These are phyloP conservation scores for Cossypha dichroa DNA, from an alignment of 2,797 vertebrate species.

Conservation along the genomic window DNA sequence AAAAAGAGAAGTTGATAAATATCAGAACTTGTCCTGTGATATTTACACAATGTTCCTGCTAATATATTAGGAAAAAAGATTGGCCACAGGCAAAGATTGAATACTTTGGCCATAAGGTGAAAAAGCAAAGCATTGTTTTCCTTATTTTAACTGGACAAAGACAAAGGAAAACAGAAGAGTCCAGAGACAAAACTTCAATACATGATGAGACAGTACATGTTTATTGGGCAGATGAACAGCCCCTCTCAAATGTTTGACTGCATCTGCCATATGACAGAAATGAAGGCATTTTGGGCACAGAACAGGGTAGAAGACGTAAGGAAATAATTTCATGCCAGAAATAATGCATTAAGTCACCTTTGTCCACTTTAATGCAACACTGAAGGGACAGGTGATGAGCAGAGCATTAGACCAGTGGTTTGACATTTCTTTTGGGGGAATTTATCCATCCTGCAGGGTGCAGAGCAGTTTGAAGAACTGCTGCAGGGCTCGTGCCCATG, in stretches of 20 bases:
- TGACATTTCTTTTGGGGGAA: not conserved
- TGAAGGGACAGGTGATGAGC: not conserved
- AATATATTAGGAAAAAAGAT: not conserved
- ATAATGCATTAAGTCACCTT: not conserved
- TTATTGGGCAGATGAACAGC: not conserved
- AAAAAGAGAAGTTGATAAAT: not conserved
- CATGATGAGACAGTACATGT: not conserved
- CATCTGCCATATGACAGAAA: not conserved
- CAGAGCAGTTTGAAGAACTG: not conserved
- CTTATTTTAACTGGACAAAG: not conserved
- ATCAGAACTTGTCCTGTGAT: not conserved
- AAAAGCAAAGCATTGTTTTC: not conserved
- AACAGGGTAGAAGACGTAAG: not conserved
- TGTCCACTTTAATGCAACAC: not conserved
- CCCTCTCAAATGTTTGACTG: not conserved
- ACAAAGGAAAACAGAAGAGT: not conserved
- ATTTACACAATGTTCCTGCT: not conserved
- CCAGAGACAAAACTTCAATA: not conserved
- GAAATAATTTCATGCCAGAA: not conserved
- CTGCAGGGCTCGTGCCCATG: not conserved
- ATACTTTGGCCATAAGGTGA: not conserved
- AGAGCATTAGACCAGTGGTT: not conserved
- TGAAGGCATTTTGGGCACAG: not conserved
- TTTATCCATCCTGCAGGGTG: not conserved
- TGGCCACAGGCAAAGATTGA: not conserved